Evolutionary conservation across 2,113 vertebrate species (phyloP).

Genomic region (Heloderma charlesbogerti): DNA sequence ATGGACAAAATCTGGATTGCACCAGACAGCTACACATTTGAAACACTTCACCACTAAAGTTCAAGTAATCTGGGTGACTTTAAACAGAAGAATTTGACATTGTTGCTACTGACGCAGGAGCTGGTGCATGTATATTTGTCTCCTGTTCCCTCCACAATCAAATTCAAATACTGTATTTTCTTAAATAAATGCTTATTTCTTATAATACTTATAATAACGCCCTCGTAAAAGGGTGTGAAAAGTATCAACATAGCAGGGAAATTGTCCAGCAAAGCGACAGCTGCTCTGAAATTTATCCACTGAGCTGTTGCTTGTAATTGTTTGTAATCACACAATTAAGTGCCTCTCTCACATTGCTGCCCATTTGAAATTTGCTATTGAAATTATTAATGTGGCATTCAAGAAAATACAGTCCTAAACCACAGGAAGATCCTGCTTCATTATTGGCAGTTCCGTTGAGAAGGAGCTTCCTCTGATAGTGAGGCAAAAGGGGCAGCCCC

Average conservation of each 20-base stretch:
- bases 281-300: not conserved
- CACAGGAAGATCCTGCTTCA: not conserved
- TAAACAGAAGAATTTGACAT: not conserved
- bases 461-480: not conserved
- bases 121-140: rapidly evolving
- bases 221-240: not conserved
- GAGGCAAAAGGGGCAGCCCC: not conserved
- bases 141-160: conserved; percentile 3
- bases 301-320: not conserved
- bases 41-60: conserved; percentile 40
- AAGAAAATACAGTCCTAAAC: not conserved
- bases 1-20: not conserved
- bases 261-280: not conserved
- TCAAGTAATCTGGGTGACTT: conserved; percentile 16
- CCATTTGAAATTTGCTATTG: conserved; percentile 9
- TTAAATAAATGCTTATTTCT: not conserved
- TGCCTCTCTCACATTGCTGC: not conserved
- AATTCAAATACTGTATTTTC: not conserved
- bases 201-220: not conserved
- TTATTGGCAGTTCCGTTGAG: not conserved
- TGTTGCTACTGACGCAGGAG: conserved; percentile 1
- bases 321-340: conserved; percentile 1
- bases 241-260: not conserved
- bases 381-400: not conserved
- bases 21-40: conserved; percentile 7